These are phyloP conservation scores for Pseudomyrmex dendroicus DNA, from an alignment of 1,140 invertebrate species.

Conservation along the genomic window DNA sequence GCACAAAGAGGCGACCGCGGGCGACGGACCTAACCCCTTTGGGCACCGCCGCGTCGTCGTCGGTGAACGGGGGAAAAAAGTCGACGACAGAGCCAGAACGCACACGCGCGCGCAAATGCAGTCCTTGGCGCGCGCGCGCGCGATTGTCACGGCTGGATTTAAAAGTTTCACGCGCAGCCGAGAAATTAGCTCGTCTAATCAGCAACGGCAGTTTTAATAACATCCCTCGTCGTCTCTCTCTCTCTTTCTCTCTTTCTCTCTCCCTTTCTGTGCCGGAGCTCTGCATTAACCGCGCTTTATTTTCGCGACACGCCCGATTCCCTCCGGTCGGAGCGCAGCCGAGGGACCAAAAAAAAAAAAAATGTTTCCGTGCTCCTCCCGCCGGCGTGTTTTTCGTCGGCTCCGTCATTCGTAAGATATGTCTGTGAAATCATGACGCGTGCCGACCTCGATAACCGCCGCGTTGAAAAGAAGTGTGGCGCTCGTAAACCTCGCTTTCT, in stretches of 20 bases:
- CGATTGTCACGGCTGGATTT: constrained; percentile 44
- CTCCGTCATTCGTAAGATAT: constrained; percentile 64
- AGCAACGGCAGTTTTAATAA: constrained; percentile 61
- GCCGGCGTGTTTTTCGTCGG: constrained; percentile 9
- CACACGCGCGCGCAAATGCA: background rate
- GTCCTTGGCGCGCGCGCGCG: constrained; percentile 11
- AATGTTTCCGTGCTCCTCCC: constrained; percentile 29
- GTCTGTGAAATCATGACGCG: constrained; percentile 69
- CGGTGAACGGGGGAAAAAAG: constrained; percentile 39
- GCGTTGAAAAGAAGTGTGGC: constrained; percentile 11
- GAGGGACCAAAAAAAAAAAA: constrained; percentile 6
- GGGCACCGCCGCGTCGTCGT: constrained; percentile 14
- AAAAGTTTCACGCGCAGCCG: constrained; percentile 66
- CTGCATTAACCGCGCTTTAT: constrained; percentile 65
- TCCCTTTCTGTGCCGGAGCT: background rate
- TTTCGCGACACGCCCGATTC: constrained; percentile 55
- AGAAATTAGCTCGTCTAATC: constrained; percentile 73
- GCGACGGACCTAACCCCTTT: constrained; percentile 46
- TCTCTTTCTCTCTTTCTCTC: background rate
- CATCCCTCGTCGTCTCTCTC: constrained; percentile 30
- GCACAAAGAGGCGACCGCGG: constrained; percentile 48
- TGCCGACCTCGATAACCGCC: constrained; percentile 20
- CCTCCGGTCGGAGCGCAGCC: constrained; percentile 7
- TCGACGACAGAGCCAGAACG: background rate
- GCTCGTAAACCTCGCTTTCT: constrained; percentile 68